phyloP scores from a whole-genome alignment of 1,140 invertebrate species.

The Lepidotrigona ventralis region DNA sequence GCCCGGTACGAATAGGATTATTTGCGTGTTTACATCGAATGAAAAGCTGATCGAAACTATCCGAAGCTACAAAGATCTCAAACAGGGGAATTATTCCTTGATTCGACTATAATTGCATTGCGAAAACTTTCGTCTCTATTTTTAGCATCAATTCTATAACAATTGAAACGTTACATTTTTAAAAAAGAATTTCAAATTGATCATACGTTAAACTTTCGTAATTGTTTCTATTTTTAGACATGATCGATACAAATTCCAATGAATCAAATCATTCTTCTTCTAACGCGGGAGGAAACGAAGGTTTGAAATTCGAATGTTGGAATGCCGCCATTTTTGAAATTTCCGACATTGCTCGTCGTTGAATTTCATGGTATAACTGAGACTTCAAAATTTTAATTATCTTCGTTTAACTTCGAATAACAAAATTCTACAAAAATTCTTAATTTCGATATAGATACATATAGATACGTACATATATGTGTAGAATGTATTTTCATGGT shows the following conservation, averaged over 20 bases:
- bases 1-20: neutral
- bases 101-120: neutral
- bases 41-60: constrained; percentile 31
- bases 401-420: no score
- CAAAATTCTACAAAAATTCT: neutral
- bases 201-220: no score
- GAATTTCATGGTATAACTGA: neutral
- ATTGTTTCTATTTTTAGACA: no score
- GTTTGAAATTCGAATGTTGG: neutral
- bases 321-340: neutral
- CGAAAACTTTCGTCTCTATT: neutral
- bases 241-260: no score
- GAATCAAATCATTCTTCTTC: no score
- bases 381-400: neutral
- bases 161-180: no score
- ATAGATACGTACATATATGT: no score
- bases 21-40: constrained; percentile 17
- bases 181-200: no score
- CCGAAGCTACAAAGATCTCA: constrained; percentile 26
- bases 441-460: neutral
- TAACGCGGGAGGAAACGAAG: no score
- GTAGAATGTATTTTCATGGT: no score
- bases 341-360: constrained; percentile 5
- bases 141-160: neutral
- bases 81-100: neutral